phyloP scores from a whole-genome alignment of 2,113 vertebrate genomes.

The Cygnus atratus region DNA sequence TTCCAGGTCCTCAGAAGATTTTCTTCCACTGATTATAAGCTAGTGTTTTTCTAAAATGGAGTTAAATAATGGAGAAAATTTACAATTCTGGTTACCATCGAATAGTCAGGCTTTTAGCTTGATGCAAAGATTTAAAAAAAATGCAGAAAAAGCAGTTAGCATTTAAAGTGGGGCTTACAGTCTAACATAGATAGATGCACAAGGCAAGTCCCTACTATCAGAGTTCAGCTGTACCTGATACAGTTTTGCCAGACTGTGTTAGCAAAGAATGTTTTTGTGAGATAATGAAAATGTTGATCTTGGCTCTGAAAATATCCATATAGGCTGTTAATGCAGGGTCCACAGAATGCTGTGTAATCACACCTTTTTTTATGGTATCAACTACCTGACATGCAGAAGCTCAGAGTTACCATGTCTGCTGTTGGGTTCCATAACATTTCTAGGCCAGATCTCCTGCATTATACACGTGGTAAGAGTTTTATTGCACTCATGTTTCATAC shows the following conservation, averaged over 20 bases:
- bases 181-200: not conserved
- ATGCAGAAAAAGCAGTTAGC: not conserved
- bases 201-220: not conserved
- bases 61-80: not conserved
- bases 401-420: accelerated
- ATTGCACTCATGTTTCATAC: not conserved
- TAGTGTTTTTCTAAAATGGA: not conserved
- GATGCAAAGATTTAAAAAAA: not conserved
- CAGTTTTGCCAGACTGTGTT: not conserved
- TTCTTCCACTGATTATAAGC: not conserved
- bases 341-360: not conserved
- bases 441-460: not conserved
- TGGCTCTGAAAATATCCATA: not conserved
- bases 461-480: not conserved
- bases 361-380: not conserved
- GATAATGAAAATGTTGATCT: not conserved
- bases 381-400: not conserved
- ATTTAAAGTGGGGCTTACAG: not conserved
- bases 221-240: not conserved
- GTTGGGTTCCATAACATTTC: not conserved
- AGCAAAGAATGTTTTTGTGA: not conserved
- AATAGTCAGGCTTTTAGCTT: not conserved
- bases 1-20: not conserved
- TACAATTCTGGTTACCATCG: not conserved
- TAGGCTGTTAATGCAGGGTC: not conserved